A percentile compares a stretch with the other conserved stretches of the same genome.
Conservation (phyloP, 2,113 vertebrate genomes). For the Turnix velox region DNA sequence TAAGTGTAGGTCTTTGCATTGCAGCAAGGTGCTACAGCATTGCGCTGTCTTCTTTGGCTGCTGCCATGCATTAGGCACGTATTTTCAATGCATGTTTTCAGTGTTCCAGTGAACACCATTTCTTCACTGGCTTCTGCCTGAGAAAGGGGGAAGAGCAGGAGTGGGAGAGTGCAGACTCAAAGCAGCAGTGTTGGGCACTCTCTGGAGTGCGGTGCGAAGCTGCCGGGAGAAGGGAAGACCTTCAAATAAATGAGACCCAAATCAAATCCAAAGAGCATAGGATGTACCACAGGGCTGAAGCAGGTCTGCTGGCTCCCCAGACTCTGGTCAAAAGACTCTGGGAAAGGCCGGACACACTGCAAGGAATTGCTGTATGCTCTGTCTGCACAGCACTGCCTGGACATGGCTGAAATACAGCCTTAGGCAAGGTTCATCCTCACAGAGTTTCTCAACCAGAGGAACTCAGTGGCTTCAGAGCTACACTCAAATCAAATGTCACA, state of each 20-base stretch:
- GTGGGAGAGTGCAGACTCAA: neutral
- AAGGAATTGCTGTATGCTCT: fast-evolving
- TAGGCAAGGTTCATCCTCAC: neutral
- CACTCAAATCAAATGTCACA: neutral
- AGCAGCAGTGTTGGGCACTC: neutral
- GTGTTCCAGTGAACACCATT: neutral
- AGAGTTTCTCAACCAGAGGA: neutral
- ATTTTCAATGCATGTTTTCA: neutral
- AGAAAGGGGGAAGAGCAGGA: neutral
- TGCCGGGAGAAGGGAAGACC: neutral
- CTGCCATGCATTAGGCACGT: fast-evolving
- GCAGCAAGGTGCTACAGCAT: neutral
- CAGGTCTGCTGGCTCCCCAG: neutral
- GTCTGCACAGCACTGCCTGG: neutral
- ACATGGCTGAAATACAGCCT: neutral
- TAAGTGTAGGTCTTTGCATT: neutral
- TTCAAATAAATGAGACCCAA: neutral
- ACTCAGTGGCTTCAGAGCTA: neutral
- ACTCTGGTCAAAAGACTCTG: neutral
- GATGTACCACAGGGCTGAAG: fast-evolving
- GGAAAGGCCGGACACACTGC: neutral
- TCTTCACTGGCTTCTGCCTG: neutral
- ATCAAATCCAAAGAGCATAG: neutral
- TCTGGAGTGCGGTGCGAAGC: neutral
- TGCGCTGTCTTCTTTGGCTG: neutral